Evolutionary conservation across 2,113 vertebrate genomes (phyloP), one percentile per base, ranked within the genome.

Genomic region (Plotosus lineatus): DNA sequence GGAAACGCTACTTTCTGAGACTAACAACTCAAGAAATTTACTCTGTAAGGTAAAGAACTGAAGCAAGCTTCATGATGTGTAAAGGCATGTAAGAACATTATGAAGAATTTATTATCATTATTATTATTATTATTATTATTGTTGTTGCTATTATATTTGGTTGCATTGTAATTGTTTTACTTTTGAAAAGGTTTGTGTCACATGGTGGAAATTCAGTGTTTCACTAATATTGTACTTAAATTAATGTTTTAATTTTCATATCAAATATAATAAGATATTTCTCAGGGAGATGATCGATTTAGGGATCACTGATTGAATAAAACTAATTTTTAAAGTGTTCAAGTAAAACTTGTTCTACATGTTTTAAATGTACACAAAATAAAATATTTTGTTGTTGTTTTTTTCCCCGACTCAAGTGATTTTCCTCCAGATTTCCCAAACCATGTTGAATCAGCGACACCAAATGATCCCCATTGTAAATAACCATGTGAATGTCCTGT

Each of bases 251-350:
- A 23, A 2, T 33, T 36, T 51, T 1, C 23, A 10, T 14, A 74
- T 53, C 71, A 23, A 53, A 51, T 53, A 19, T 10, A 44, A 10
- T 26, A 1, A 48, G 15, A 7, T 26, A 26, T 21, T 44, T 77
- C 75, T 77, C 75, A 77, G 75, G 55, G 75, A 61, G 31, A 31
- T 51, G 36, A 65, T 42, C 11, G 36, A n/a, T 53, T 28, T 51
- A 3, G 12, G n/a, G 3, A 28, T 48, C n/a, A 31, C 1, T 71
- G n/a, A 15, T 71, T 48, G 17, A 71, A 71, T 71, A 71, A 72
- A 72, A 19, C 44, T 48, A 19, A n/a, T 71, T 48, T 48, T 31
- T 10, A 7, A 69, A 26, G 26, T 28, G 42, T 10, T 68, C 38
- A 17, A 28, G 3, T 7, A 3, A 69, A 69, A 42, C n/a, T n/a